phyloP scores from a whole-genome alignment of 2,888 invertebrate genomes.

The Tanypteryx hageni region DNA sequence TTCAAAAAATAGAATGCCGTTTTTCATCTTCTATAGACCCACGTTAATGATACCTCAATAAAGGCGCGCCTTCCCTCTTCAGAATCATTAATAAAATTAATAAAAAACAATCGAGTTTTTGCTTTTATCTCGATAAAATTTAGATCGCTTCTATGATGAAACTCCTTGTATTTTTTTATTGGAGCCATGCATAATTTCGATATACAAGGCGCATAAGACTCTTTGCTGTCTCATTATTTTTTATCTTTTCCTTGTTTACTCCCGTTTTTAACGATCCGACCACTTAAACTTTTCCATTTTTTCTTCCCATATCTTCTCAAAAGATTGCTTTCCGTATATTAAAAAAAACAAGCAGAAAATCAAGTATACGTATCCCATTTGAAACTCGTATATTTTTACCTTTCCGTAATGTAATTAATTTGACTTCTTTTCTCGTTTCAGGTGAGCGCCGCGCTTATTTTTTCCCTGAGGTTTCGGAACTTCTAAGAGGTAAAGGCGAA shows the following conservation, averaged over 20 bases:
- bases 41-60: background rate
- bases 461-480: background rate
- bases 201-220: background rate
- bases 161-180: background rate
- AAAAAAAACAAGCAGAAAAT: background rate
- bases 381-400: background rate
- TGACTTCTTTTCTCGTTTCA: background rate
- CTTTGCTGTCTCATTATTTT: background rate
- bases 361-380: background rate
- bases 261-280: background rate
- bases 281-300: constrained; percentile 9
- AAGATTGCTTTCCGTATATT: background rate
- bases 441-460: background rate
- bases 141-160: background rate
- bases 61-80: background rate
- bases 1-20: background rate
- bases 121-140: background rate
- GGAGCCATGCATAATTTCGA: background rate
- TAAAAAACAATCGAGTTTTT: background rate
- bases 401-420: background rate
- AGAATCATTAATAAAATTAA: background rate
- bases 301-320: background rate
- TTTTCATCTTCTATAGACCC: background rate
- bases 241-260: background rate
- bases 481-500: background rate